phyloP scores from a whole-genome alignment of 2,113 vertebrate genomes.

The Callionymus lyra region DNA sequence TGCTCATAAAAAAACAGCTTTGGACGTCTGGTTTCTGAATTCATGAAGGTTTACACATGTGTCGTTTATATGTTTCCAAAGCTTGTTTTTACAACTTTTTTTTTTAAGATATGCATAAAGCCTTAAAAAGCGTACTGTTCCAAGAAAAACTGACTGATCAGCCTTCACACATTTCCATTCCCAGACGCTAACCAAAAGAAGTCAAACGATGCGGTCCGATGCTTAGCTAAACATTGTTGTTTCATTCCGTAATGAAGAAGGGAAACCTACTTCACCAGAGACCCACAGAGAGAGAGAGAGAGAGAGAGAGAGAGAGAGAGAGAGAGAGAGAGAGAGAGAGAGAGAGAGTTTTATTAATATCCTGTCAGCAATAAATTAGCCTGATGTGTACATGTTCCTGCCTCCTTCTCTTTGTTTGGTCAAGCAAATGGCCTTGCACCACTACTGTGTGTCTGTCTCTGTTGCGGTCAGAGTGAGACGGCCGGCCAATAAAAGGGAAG shows the following conservation, averaged over 20 bases:
- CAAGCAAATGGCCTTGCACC: conserved; percentile 39
- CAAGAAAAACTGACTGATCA: conserved; percentile 48
- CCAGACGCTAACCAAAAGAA: conserved; percentile 42
- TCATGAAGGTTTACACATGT: conserved; percentile 4
- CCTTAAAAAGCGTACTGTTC: conserved; percentile 14
- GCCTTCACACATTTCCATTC: conserved; percentile 40
- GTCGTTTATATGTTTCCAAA: conserved; percentile 12
- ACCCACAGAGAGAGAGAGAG: conserved; percentile 12
- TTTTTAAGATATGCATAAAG: conserved; percentile 20
- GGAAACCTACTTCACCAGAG: conserved; percentile 49
- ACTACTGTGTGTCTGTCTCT: conserved; percentile 7
- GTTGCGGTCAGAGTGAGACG: conserved; percentile 23
- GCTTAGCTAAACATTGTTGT: conserved; percentile 56
- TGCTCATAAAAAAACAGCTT: no score
- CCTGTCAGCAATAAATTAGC: conserved; percentile 56
- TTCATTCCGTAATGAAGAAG: conserved; percentile 49
- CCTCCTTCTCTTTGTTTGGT: conserved; percentile 47
- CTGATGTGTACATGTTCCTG: conserved; percentile 29
- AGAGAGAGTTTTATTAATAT: conserved; percentile 42
- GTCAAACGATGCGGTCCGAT: conserved; percentile 36
- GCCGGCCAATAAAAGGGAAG: conserved; percentile 32
- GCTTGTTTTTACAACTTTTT: background rate
- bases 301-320: conserved; percentile 2
- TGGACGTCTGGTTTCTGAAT: background rate
- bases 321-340: conserved; percentile 19